Conservation (phyloP, 2,113 vertebrate species). For the Acinonyx jubatus region DNA sequence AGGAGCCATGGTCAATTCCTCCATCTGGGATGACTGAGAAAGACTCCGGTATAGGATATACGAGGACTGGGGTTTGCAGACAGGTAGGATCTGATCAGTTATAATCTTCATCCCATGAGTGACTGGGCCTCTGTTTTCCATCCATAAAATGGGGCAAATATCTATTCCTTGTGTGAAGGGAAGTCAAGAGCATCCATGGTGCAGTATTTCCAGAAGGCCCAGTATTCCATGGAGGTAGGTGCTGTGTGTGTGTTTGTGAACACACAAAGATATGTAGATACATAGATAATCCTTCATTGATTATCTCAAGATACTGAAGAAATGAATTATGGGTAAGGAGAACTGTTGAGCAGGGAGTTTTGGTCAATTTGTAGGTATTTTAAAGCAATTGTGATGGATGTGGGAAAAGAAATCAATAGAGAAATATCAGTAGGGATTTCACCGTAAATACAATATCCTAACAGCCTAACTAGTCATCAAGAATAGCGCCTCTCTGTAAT, state of each 20-base stretch:
- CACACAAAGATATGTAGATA: not conserved
- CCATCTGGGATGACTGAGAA: not conserved
- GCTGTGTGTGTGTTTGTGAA: not conserved
- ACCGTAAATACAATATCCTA: slow-evolving; percentile 45
- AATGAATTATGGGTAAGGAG: slow-evolving; percentile 53
- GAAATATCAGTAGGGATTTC: slow-evolving; percentile 66
- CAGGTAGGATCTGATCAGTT: not conserved
- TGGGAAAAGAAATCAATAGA: slow-evolving; percentile 69
- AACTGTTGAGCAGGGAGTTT: slow-evolving; percentile 48
- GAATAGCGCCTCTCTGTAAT: slow-evolving; percentile 12
- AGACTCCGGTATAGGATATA: not conserved
- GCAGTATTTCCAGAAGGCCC: not conserved
- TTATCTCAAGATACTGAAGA: slow-evolving; percentile 18
- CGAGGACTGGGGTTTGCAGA: not conserved
- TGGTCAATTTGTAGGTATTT: slow-evolving; percentile 65
- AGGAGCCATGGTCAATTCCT: not conserved
- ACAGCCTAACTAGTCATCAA: slow-evolving; percentile 30
- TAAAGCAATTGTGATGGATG: slow-evolving; percentile 61
- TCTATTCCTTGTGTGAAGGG: slow-evolving; percentile 11
- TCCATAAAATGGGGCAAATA: not conserved
- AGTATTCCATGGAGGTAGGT: not conserved
- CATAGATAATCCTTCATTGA: slow-evolving; percentile 15
- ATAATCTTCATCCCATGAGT: not conserved
- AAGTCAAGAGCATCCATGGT: slow-evolving; percentile 7
- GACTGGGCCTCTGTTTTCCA: not conserved